phyloP scores from a whole-genome alignment of 2,113 vertebrate species.

The Phalacrocorax aristotelis region DNA sequence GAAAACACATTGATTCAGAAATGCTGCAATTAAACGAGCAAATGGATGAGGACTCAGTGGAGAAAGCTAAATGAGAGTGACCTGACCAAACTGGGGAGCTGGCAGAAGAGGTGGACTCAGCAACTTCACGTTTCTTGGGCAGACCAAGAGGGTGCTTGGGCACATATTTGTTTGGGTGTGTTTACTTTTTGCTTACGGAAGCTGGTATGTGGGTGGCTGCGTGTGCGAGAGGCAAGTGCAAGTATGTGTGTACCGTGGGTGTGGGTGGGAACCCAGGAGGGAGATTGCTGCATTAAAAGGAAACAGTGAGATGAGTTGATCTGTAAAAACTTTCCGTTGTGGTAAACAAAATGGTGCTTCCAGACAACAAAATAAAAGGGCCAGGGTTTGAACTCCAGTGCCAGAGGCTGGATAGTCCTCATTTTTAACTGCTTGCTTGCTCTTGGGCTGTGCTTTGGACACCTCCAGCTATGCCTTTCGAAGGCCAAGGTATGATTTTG shows the following conservation, averaged over 20 bases:
- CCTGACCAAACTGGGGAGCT: neutral
- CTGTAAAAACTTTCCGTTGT: rapidly evolving
- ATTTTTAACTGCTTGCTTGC: neutral
- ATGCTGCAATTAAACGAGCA: neutral
- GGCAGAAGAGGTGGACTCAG: neutral
- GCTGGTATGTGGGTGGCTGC: neutral
- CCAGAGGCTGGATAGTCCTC: rapidly evolving
- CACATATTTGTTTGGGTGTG: neutral
- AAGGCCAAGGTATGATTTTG: neutral
- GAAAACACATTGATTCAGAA: neutral
- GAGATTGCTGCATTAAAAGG: neutral
- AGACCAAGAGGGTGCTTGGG: neutral
- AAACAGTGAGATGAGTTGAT: neutral
- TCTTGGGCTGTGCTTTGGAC: neutral
- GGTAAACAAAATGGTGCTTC: neutral
- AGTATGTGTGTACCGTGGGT: neutral
- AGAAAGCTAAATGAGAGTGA: neutral
- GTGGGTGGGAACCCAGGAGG: neutral
- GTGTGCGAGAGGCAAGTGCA: neutral
- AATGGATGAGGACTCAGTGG: neutral
- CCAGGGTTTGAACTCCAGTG: neutral
- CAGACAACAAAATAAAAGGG: neutral
- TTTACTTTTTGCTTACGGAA: neutral
- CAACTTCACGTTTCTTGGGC: rapidly evolving
- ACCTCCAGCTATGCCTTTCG: neutral